These are phyloP conservation scores for Echiichthys vipera DNA, from an alignment of 2,797 vertebrate genomes.

Conservation along the genomic window DNA sequence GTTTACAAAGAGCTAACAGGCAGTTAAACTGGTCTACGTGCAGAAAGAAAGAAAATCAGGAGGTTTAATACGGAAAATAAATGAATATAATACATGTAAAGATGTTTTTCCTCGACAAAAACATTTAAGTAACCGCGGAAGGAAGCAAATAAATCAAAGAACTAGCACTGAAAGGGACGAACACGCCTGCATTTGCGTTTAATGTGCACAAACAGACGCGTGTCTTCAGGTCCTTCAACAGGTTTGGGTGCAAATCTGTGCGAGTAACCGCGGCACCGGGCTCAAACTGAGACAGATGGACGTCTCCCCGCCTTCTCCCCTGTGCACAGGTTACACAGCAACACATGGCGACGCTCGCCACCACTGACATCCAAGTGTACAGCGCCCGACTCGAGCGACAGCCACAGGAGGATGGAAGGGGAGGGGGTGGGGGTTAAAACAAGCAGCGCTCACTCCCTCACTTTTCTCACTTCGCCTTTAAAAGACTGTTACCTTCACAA, in stretches of 20 bases:
- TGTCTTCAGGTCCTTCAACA: slow-evolving; percentile 17
- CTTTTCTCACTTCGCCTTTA: slow-evolving; percentile 85
- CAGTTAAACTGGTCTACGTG: too few relatives aligned
- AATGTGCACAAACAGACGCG: background rate
- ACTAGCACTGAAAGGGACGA: background rate
- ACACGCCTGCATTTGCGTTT: background rate
- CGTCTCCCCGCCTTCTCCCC: slow-evolving; percentile 53
- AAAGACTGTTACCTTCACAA: slow-evolving; percentile 88
- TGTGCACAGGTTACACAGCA: slow-evolving; percentile 75
- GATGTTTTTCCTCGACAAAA: too few relatives aligned
- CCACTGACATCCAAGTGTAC: slow-evolving; percentile 80
- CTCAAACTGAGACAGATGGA: slow-evolving; percentile 76
- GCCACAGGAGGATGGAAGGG: slow-evolving; percentile 51
- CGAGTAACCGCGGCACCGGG: slow-evolving; percentile 35
- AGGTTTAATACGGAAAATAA: too few relatives aligned
- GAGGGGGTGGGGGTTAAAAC: slow-evolving; percentile 51
- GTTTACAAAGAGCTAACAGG: too few relatives aligned
- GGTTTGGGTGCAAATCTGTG: slow-evolving; percentile 28
- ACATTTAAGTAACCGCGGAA: too few relatives aligned
- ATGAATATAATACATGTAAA: too few relatives aligned
- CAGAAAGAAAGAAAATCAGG: too few relatives aligned
- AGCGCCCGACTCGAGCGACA: slow-evolving; percentile 70
- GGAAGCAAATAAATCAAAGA: background rate
- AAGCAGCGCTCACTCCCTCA: slow-evolving; percentile 76
- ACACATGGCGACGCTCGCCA: slow-evolving; percentile 72